A percentile compares a stretch with the other conserved stretches of the same genome.
Evolutionary conservation across 2,113 vertebrate genomes (phyloP).

Genomic region (Orientallactaga bullata): DNA sequence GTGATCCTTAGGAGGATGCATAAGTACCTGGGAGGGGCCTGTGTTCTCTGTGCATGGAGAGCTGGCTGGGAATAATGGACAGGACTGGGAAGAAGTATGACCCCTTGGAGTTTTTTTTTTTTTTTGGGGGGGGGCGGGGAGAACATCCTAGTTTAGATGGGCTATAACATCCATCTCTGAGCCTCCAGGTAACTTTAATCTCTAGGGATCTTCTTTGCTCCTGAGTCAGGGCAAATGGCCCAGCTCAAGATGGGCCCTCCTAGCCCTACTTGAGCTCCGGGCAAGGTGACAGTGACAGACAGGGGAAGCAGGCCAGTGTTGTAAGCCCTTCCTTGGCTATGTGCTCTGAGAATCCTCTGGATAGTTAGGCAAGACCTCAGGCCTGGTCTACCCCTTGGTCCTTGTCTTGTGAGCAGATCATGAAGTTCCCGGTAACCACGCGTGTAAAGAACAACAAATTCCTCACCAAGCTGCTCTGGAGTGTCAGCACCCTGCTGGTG

Average conservation of each 20-base stretch:
- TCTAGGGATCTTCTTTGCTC: background rate
- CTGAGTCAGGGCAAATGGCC: background rate
- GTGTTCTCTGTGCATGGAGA: background rate
- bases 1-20: background rate
- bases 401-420: conserved; percentile 49
- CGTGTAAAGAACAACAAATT: background rate
- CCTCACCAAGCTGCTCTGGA: conserved; percentile 36
- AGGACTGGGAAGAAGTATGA: background rate
- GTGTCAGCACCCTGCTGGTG: conserved; percentile 28
- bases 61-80: background rate
- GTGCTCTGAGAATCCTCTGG: conserved; percentile 35
- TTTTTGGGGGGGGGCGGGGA: too few species aligned
- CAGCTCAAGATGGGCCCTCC: background rate
- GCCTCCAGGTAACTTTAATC: background rate
- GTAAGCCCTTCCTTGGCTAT: background rate
- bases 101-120: background rate
- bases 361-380: background rate
- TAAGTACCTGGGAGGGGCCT: background rate
- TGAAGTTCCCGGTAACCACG: background rate
- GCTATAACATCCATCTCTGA: background rate
- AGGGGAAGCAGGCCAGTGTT: background rate
- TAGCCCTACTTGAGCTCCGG: background rate
- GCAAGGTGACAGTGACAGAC: background rate
- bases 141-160: background rate
- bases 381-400: background rate